Percentiles rank a stretch among this genome's conserved stretches.
These are phyloP conservation scores for Capromys pilorides DNA, from an alignment of 2,797 vertebrate species.

Conservation along the genomic window DNA sequence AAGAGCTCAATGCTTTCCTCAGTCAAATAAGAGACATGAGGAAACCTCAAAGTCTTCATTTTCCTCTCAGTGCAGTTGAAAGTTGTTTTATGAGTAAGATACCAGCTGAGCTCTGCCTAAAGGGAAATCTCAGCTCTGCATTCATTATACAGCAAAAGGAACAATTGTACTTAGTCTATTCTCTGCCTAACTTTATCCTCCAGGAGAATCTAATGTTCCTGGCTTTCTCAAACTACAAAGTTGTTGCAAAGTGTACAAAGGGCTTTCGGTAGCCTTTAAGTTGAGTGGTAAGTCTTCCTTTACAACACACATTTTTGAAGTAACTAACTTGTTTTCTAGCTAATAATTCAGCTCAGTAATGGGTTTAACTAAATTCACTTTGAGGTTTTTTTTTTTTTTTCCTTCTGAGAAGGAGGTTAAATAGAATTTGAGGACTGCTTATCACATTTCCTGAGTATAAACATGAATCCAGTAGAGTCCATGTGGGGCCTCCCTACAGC, in stretches of 20 bases:
- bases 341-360: neutral
- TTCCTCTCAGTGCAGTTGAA: neutral
- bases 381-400: neutral
- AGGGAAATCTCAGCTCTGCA: neutral
- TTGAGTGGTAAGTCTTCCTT: neutral
- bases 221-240: neutral
- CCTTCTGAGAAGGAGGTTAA: neutral
- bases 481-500: neutral
- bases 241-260: neutral
- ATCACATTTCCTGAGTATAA: neutral
- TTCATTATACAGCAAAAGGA: neutral
- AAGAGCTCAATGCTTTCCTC: neutral
- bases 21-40: conserved; percentile 15
- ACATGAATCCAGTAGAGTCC: neutral
- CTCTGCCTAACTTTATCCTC: neutral
- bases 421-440: neutral
- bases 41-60: neutral
- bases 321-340: conserved; percentile 2
- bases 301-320: neutral
- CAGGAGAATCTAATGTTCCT: neutral
- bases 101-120: neutral
- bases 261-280: neutral
- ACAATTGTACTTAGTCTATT: neutral
- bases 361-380: neutral
- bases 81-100: neutral